Base-by-base conservation (phyloP, 2,797 vertebrate genomes). In the Micromesistius poutassou region DNA sequence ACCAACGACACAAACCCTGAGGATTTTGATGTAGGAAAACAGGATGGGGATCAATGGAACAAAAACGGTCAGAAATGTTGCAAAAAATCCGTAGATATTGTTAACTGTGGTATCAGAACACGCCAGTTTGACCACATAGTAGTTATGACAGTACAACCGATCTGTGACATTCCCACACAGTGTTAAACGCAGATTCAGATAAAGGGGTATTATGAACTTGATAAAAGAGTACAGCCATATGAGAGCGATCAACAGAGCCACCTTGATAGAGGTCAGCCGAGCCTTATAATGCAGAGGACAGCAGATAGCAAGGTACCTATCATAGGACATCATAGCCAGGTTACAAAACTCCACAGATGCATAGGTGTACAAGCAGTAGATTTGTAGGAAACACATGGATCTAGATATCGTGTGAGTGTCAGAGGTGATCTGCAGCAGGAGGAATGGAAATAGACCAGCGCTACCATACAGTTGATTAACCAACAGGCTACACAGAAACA, bases 401-500 rank as follows among this genome's bases (percentile, higher is more conserved):
- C 31, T 31, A 73, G 87, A 70, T 71, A 92, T 36, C 5, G 73
- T 76, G 76, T 88, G 87, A 9, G 71, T 1, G 16, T 82, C 81
- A 3, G 79, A 75, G 9, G 90, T 50, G 19, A 91, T 62, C 42
- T 87, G 82, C 3, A 76, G 0, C 71, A 87, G 76, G 0, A 89
- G 76, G 8, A 83, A 78, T 7, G 86, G 84, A 14, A 80, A 80
- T 31, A 90, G 4, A 0, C 62, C 79, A 19, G 83, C 38, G 35
- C 87, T 84, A 0, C 90, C 91, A 66, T 78, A 62, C 66, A 91
- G 82, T 71, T 91, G 84, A 81, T 87, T 91, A 0, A 85, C 50
- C 77, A 79, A 89, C 83, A 91, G 82, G 79, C 81, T 91, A 76
- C 85, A 85, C 66, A 92, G 80, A 19, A 91, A 91, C 19, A 90